These are phyloP conservation scores for Cylindroiulus punctatus DNA, from an alignment of 2,888 invertebrate genomes.

Conservation along the genomic window DNA sequence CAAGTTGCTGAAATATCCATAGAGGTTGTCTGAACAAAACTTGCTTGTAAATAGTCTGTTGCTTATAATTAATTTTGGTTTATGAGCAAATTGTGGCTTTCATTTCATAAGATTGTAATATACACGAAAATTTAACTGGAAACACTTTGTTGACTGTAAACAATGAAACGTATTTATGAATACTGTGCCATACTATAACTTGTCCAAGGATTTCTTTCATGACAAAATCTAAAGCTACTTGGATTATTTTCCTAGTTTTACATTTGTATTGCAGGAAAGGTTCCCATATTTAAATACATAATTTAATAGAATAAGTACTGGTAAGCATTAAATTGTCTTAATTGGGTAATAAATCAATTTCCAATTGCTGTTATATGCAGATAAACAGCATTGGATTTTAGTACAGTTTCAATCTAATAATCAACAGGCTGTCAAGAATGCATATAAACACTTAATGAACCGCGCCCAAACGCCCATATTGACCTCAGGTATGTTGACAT, in stretches of 20 bases:
- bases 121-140: background rate
- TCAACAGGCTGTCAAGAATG: slow-evolving; percentile 27
- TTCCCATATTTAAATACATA: background rate
- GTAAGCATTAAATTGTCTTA: background rate
- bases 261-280: too few species aligned
- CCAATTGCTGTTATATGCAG: background rate
- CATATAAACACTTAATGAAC: slow-evolving; percentile 29
- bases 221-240: too few species aligned
- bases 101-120: background rate
- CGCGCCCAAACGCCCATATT: slow-evolving; percentile 34
- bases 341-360: background rate
- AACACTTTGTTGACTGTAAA: background rate
- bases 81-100: background rate
- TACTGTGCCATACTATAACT: too few species aligned
- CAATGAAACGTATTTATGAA: background rate
- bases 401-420: slow-evolving; percentile 6
- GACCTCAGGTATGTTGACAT: slow-evolving; percentile 29
- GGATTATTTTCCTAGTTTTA: too few species aligned
- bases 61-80: background rate
- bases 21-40: too few species aligned
- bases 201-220: too few species aligned
- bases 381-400: background rate
- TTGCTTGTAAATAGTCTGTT: too few species aligned
- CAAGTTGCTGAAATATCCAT: background rate
- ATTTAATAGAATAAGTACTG: background rate